Evolutionary conservation across 2,113 vertebrate species (phyloP), one percentile per base, ranked within the genome.

Genomic region (Phyllopteryx taeniolatus): DNA sequence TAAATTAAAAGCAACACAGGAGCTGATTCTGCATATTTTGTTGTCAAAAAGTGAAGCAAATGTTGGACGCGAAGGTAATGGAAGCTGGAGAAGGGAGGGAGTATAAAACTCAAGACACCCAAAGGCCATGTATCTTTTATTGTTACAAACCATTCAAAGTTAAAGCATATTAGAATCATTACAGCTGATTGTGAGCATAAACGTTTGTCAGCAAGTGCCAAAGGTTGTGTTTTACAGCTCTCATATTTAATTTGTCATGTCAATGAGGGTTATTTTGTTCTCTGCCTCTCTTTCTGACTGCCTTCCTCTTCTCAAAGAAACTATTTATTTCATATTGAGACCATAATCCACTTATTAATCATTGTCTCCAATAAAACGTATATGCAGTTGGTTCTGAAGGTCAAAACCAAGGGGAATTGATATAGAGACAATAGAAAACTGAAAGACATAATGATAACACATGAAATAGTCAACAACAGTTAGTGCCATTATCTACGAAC

Each of bases 91-190:
- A 56, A 9, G 10, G 39, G 68, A 57, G 60, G 14, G 66, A 8
- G 20, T 44, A 15, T 33, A 2, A 60, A 60, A 65, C 42, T 22
- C 53, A 72, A 72, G 19, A 54, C 27, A 69, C 68, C 46, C 19
- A 27, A 15, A 39, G 46, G 57, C 27, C 4, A 22, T 62, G 60
- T 68, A 69, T 79, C 72, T 75, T 75, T 44, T 65, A 59, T 71
- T 27, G 11, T 60, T 64, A 59, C 70, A 66, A 71, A 33, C 31
- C 13, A 31, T 76, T 67, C 42, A 76, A 78, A 85, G 87, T 81
- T 86, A 89, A 75, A 81, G 73, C 35, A 33, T 83, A 81, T 88
- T 86, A 85, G 81, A 89, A 86, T 79, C 74, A 87, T 89, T 87
- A 85, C 65, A 14, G 43, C 73, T 75, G 78, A 69, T 79, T 84